phyloP scores from a whole-genome alignment of 1,140 invertebrate species.

The Calephelis nemesis region DNA sequence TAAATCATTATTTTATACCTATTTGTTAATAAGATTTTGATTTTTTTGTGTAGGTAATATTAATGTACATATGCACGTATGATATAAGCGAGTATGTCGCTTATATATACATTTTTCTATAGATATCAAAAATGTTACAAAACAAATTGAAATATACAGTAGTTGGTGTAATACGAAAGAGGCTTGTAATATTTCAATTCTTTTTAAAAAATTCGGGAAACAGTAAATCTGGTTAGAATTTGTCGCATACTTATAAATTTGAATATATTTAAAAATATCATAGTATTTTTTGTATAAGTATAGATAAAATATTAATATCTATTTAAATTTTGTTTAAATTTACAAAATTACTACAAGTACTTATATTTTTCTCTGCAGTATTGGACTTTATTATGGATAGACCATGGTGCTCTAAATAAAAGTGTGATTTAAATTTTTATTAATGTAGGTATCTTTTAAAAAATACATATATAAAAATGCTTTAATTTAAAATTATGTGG shows the following conservation, averaged over 20 bases:
- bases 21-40: conserved; percentile 11
- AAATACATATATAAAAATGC: conserved; percentile 1
- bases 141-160: background rate
- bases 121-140: background rate
- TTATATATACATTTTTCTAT: conserved; percentile 3
- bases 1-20: conserved; percentile 14
- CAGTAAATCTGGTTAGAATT: too few relatives aligned
- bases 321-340: conserved; percentile 15
- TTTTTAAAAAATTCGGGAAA: too few relatives aligned
- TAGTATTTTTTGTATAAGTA: background rate
- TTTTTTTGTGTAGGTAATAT: conserved; percentile 10
- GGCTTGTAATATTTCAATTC: background rate
- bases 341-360: conserved; percentile 4
- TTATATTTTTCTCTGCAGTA: conserved; percentile 1
- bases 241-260: too few relatives aligned
- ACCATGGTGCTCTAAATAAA: conserved; percentile 10
- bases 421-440: background rate
- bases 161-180: background rate
- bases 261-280: background rate
- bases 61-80: conserved; percentile 2
- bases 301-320: background rate
- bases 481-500: conserved; percentile 6
- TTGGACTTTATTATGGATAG: background rate
- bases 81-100: conserved; percentile 1
- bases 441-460: conserved; percentile 9